Base-by-base conservation (phyloP, 2,888 invertebrate genomes). In the Chymomyza amoena region DNA sequence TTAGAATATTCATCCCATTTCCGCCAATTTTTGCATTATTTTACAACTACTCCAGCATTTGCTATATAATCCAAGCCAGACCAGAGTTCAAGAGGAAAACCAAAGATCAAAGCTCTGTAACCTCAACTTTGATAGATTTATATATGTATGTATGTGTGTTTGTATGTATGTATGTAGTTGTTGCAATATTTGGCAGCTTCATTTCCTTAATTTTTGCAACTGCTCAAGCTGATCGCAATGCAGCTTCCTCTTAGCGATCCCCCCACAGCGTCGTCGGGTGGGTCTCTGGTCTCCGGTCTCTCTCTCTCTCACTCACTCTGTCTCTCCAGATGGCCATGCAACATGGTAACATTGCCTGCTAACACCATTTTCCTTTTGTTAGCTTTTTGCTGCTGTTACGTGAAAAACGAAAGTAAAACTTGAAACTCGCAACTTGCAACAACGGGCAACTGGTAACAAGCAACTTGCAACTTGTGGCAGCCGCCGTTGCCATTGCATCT, bases 361-460 rank as follows among this genome's bases (percentile, higher is more conserved):
- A 84, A 84, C 84, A 84, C 87, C 85, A 85, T 84, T 84, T 87
- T 84, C 84, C 87, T 85, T 84, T 87, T 85, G 80, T 78, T 61
- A 15, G 15, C 36, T 28, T 57, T n/a, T 59, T 70, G 77, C 66
- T 65, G 59, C 63, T 75, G 85, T 84, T 84, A 82, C 83, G 87
- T 83, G 82, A 84, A 85, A 84, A 87, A 83, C 87, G 87, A 84
- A 84, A 84, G 84, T 84, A 85, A 84, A 87, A 85, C 80, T 81
- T 62, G 79, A 83, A 76, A 82, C 65, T 73, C 61, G 70, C 70
- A 63, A 60, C 73, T 69, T 63, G 68, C 69, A 57, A 59, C 62
- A 71, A 64, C 59, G 4, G 32, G 32, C 7, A 61, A 64, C 32
- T 0, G 7, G 32, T 61, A 66, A 66, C 59, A 52, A 15, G 39